phyloP scores from a whole-genome alignment of 2,888 invertebrate species.

The Yponomeuta malinellus region DNA sequence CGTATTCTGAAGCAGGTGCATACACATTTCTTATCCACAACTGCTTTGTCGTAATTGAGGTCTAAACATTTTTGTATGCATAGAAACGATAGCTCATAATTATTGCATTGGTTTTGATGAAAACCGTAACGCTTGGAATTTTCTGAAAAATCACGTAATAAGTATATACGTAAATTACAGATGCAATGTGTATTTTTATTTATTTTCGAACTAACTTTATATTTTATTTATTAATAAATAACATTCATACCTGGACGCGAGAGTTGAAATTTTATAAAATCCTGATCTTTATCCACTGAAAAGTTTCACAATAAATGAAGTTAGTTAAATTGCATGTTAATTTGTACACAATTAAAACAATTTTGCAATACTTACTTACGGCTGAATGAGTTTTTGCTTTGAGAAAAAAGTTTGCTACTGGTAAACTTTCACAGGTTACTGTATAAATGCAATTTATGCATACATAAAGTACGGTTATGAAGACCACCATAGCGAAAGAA shows the following conservation, averaged over 20 bases:
- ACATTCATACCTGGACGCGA: background rate
- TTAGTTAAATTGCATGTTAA: too few relatives aligned
- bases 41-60: constrained; percentile 42
- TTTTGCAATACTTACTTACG: background rate
- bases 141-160: background rate
- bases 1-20: constrained; percentile 45
- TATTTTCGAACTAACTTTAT: background rate
- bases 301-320: background rate
- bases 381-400: background rate
- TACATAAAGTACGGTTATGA: background rate
- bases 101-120: constrained; percentile 43
- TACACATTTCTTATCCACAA: constrained; percentile 42
- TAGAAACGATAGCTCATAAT: constrained; percentile 40
- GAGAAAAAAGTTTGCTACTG: background rate
- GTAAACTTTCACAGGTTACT: background rate
- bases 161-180: background rate
- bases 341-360: background rate
- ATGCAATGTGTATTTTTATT: background rate
- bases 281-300: background rate
- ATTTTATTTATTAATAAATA: background rate
- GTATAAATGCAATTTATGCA: background rate
- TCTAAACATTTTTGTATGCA: constrained; percentile 52
- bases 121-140: constrained; percentile 40
- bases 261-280: background rate
- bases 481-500: background rate